Evolutionary conservation across 2,113 vertebrate genomes (phyloP).

Genomic region (Tricholaema leucomelas): DNA sequence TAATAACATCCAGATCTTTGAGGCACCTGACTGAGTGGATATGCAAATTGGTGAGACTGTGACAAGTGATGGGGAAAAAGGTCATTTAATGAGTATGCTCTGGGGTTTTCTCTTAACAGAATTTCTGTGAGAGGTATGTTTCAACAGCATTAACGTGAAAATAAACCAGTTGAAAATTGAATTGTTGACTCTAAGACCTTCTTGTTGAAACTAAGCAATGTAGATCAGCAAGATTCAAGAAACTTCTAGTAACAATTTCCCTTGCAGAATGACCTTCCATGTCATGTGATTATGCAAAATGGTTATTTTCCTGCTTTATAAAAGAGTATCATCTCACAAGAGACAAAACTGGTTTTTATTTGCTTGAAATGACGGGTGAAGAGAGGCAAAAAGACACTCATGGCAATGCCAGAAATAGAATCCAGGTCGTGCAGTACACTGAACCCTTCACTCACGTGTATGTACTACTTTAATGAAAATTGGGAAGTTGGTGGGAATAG

Average conservation of each 20-base stretch:
- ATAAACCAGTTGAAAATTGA: not conserved
- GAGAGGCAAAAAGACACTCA: slow-evolving; percentile 18
- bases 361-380: not conserved
- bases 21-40: not conserved
- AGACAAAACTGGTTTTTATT: slow-evolving; percentile 1
- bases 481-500: slow-evolving; percentile 66
- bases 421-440: slow-evolving; percentile 47
- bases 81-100: not conserved
- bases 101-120: not conserved
- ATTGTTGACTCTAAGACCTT: not conserved
- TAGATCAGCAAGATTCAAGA: not conserved
- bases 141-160: not conserved
- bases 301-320: not conserved
- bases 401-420: slow-evolving; percentile 52
- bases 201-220: not conserved
- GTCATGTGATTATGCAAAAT: not conserved
- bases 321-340: not conserved
- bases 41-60: not conserved
- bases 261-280: not conserved
- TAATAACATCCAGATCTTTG: not conserved
- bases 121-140: not conserved
- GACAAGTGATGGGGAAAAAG: not conserved
- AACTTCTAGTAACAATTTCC: not conserved
- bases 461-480: slow-evolving; percentile 59
- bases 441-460: not conserved